Evolutionary conservation across 2,888 invertebrate genomes (phyloP).

Genomic region (Pristionchus arcanus): DNA sequence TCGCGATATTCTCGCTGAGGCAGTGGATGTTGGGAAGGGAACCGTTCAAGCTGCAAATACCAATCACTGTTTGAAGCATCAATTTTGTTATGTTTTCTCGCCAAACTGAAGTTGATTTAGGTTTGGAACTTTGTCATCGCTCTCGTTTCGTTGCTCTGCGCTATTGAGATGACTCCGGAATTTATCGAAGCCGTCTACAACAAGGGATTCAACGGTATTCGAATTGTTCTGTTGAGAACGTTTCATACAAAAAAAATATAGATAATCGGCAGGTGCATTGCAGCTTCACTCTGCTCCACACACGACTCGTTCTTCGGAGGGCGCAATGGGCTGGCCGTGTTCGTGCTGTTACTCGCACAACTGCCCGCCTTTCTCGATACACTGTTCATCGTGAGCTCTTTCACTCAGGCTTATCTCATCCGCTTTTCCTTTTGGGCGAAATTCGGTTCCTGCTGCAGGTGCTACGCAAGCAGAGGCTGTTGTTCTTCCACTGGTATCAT

Average conservation of each 20-base stretch:
- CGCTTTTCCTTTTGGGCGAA: too few species aligned
- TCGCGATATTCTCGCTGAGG: neutral
- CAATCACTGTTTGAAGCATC: too few species aligned
- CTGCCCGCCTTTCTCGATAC: neutral
- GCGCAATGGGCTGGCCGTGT: neutral
- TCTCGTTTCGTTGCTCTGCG: neutral
- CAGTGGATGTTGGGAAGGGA: neutral
- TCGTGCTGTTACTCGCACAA: neutral
- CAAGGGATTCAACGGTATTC: neutral
- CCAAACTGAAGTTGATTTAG: neutral
- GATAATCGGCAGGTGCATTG: too few species aligned
- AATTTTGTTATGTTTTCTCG: too few species aligned
- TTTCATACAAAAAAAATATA: too few species aligned
- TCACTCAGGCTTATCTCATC: too few species aligned
- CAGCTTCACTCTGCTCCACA: neutral
- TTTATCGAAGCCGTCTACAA: neutral
- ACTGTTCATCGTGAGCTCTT: neutral
- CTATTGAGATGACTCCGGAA: neutral
- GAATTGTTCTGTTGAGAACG: too few species aligned
- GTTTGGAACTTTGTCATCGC: neutral
- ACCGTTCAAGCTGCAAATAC: neutral
- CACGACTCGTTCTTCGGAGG: neutral
- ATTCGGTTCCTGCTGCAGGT: too few species aligned
- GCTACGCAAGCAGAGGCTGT: neutral
- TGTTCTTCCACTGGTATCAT: slow-evolving; percentile 6